A percentile compares a stretch with the other conserved stretches of the same genome.
Evolutionary conservation across 2,113 vertebrate genomes (phyloP).

Genomic region (Amphilophus citrinellus): DNA sequence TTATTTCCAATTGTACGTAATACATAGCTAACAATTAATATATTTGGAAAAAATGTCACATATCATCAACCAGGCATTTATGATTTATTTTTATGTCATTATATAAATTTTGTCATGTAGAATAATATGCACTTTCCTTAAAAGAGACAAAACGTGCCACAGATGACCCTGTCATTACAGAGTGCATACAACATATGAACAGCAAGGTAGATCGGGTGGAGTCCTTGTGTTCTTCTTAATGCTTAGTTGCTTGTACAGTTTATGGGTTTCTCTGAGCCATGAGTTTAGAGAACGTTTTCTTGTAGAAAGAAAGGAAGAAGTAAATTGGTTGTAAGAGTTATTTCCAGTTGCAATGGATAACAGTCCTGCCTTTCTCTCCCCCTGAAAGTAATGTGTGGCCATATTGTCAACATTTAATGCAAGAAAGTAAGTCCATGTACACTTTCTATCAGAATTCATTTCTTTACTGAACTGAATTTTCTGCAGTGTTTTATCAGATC

Average conservation of each 20-base stretch:
- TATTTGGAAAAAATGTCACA: no score
- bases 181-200: background rate
- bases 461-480: background rate
- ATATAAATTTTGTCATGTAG: no score
- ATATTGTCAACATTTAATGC: background rate
- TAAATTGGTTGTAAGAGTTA: background rate
- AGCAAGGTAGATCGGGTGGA: background rate
- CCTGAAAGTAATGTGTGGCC: background rate
- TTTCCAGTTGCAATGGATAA: no score
- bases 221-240: background rate
- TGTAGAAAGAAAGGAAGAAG: background rate
- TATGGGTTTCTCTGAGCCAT: background rate
- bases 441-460: fast-evolving
- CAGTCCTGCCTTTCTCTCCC: background rate
- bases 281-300: background rate
- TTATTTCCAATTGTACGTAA: background rate
- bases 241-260: background rate
- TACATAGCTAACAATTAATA: background rate
- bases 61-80: background rate
- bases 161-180: background rate
- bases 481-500: background rate
- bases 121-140: no score
- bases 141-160: background rate
- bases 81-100: no score
- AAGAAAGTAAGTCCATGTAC: background rate